These are phyloP conservation scores for Nemoura dubitans DNA, from an alignment of 2,888 invertebrate genomes.

Conservation along the genomic window DNA sequence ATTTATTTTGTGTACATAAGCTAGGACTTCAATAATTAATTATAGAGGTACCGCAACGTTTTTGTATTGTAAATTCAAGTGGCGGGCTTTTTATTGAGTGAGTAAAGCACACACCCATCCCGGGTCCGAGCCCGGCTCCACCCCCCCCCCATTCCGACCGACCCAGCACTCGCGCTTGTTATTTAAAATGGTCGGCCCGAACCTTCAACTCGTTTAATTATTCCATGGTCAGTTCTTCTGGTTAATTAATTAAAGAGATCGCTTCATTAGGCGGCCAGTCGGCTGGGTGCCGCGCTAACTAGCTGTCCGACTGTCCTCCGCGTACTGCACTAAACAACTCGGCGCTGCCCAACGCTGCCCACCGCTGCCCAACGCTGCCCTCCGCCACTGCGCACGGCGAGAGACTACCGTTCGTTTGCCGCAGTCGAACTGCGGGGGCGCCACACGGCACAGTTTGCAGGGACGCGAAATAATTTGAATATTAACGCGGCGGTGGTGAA, in stretches of 20 bases:
- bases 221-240: slow-evolving; percentile 42
- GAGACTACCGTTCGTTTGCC: neutral
- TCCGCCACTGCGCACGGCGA: neutral
- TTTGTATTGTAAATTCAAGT: slow-evolving; percentile 7
- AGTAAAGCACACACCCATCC: slow-evolving; percentile 19
- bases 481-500: neutral
- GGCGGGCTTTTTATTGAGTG: neutral
- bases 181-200: neutral
- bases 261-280: slow-evolving; percentile 37
- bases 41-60: neutral
- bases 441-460: neutral
- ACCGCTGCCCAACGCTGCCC: neutral
- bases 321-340: neutral
- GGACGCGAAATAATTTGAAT: neutral
- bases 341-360: slow-evolving; percentile 1
- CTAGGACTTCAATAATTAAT: slow-evolving; percentile 7
- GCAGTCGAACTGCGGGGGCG: neutral
- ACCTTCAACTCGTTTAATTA: slow-evolving; percentile 39
- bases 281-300: neutral
- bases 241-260: slow-evolving; percentile 46
- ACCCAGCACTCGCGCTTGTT: neutral
- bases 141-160: no score
- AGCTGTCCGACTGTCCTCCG: neutral
- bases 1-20: slow-evolving; percentile 12
- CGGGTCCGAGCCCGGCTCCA: neutral